phyloP scores from a whole-genome alignment of 2,888 invertebrate genomes.

The Panopea generosa region DNA sequence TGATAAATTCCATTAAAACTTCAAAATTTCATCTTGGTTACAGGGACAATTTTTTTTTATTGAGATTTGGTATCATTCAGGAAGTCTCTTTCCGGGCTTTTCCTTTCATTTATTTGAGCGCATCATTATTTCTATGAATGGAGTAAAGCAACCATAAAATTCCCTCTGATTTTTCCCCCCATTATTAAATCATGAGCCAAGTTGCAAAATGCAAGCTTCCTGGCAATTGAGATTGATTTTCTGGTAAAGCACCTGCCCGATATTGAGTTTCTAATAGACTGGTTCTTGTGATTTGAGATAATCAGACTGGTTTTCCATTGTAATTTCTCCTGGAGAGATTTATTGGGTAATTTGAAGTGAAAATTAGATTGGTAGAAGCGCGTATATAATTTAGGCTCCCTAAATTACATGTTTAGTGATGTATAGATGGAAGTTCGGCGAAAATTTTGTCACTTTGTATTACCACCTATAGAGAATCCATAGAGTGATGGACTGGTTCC shows the following conservation, averaged over 20 bases:
- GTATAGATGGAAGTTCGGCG: slow-evolving; percentile 27
- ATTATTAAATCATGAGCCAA: slow-evolving; percentile 51
- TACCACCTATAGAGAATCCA: slow-evolving; percentile 25
- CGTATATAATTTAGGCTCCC: slow-evolving; percentile 57
- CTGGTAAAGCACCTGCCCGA: slow-evolving; percentile 38
- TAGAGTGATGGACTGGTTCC: background rate
- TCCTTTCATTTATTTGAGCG: too few species aligned
- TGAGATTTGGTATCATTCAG: too few species aligned
- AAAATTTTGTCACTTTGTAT: slow-evolving; percentile 37
- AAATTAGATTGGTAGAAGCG: slow-evolving; percentile 55
- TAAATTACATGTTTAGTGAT: slow-evolving; percentile 56
- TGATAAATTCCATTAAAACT: too few species aligned
- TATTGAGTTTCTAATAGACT: slow-evolving; percentile 45
- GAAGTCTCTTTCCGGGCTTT: too few species aligned
- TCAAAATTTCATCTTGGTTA: too few species aligned
- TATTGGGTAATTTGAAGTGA: slow-evolving; percentile 64
- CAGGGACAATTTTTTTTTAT: too few species aligned
- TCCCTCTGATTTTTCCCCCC: slow-evolving; percentile 13
- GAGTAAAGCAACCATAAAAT: slow-evolving; percentile 22
- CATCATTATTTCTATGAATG: background rate
- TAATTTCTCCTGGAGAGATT: slow-evolving; percentile 56
- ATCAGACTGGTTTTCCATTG: slow-evolving; percentile 47
- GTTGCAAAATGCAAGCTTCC: slow-evolving; percentile 55
- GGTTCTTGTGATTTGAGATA: slow-evolving; percentile 47
- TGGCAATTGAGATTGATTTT: slow-evolving; percentile 39